Base-by-base conservation (phyloP, 2,888 invertebrate genomes). In the Nysson spinosus region DNA sequence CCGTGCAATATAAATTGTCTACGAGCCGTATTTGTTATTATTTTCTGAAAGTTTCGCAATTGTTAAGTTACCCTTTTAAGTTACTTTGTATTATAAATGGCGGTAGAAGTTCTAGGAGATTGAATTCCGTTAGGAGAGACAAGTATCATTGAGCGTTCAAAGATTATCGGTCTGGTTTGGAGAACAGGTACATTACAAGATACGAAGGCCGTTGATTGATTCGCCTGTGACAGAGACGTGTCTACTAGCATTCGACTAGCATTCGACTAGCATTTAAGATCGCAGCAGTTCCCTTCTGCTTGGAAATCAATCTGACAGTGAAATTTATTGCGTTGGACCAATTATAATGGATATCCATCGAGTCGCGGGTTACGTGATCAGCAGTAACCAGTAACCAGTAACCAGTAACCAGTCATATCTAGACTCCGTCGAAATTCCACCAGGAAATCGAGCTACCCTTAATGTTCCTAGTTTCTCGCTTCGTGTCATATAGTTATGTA, bases 261-360 rank as follows among this genome's bases (percentile, higher is more conserved):
- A 54, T 65, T 54, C 49, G 57, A 19, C 47, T 35, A 19, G 12
- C n/a, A n/a, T n/a, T n/a, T n/a, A n/a, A n/a, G n/a, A n/a, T n/a
- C n/a, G n/a, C n/a, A n/a, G 17, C 43, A 22, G 32, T 6, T 32
- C 14, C 43, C 11, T 28, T 30, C 12, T 34, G 54, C 17, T n/a
- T 30, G 54, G 35, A 46, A 40, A 58, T 64, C 50, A 46, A 54
- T 67, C 58, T 19, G 58, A 58, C 58, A 17, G 58, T 14, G 26
- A 24, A 50, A 67, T 67, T 64, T 64, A 67, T 67, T 58, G 26
- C 65, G 19, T 34, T 54, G 26, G 26, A 64, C 64, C 58, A 67
- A 67, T 67, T 67, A 67, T 65, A 65, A 67, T 54, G 49, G 28
- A 39, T 30, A 22, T 47, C 34, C 42, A 32, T 32, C 28, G 32